Conservation (phyloP, 2,888 invertebrate genomes). For the Venusia cambrica region DNA sequence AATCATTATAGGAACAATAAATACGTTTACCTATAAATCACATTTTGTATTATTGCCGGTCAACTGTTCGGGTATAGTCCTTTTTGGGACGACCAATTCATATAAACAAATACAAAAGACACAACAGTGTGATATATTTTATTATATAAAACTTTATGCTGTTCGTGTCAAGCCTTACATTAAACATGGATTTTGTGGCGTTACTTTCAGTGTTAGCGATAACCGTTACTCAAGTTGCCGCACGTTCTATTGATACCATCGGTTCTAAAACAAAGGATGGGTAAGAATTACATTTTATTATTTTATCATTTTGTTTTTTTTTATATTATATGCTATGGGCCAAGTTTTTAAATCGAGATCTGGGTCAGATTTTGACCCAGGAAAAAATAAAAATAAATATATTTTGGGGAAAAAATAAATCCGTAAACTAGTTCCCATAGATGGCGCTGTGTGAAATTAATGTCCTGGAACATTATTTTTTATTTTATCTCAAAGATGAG, state of each 20-base stretch:
- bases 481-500: too few species aligned
- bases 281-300: constrained; percentile 14
- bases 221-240: constrained; percentile 31
- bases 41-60: constrained; percentile 27
- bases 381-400: too few species aligned
- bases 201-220: constrained; percentile 37
- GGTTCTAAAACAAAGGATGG: constrained; percentile 22
- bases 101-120: constrained; percentile 4
- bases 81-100: constrained; percentile 38
- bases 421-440: too few species aligned
- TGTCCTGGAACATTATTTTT: too few species aligned
- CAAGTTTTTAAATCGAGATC: background rate
- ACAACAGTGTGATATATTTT: constrained; percentile 16
- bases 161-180: constrained; percentile 24
- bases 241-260: constrained; percentile 33
- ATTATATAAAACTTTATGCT: constrained; percentile 32
- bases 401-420: too few species aligned
- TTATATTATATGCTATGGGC: too few species aligned
- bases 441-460: too few species aligned
- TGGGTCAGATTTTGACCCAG: too few species aligned
- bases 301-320: background rate
- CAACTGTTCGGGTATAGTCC: constrained; percentile 43
- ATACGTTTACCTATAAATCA: too few species aligned
- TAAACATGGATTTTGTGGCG: constrained; percentile 36
- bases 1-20: too few species aligned